These are phyloP conservation scores for Acronicta alni DNA, from an alignment of 2,888 invertebrate species.

Conservation along the genomic window DNA sequence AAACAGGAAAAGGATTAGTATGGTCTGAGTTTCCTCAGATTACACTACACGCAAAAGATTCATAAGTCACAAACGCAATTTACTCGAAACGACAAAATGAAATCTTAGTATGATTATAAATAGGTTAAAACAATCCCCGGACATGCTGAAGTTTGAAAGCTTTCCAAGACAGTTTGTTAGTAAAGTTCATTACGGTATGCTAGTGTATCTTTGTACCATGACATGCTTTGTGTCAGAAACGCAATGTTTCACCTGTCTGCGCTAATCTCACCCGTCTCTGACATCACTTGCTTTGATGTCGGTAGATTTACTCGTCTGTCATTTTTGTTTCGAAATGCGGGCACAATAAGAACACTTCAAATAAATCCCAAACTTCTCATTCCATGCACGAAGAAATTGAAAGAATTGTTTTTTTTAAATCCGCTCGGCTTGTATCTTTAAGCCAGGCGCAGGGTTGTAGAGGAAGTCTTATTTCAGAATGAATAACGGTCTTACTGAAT, in stretches of 20 bases:
- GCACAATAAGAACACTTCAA: conserved; percentile 13
- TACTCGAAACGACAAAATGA: conserved; percentile 61
- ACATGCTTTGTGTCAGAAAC: conserved; percentile 24
- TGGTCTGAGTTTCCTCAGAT: conserved; percentile 53
- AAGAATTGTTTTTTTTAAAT: conserved; percentile 19
- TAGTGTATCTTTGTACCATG: conserved; percentile 3
- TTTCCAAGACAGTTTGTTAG: conserved; percentile 31
- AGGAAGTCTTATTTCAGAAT: conserved; percentile 31
- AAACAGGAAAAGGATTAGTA: conserved; percentile 50
- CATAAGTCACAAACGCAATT: conserved; percentile 60
- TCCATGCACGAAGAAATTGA: conserved; percentile 17
- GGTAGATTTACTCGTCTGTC: conserved; percentile 20
- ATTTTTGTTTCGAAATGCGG: conserved; percentile 32
- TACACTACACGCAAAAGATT: conserved; percentile 58
- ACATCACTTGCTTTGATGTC: conserved; percentile 26
- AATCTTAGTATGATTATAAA: conserved; percentile 62
- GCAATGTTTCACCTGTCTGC: conserved; percentile 39
- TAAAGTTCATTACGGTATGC: conserved; percentile 16
- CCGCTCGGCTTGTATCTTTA: conserved; percentile 21
- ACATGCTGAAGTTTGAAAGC: conserved; percentile 13
- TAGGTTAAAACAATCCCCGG: conserved; percentile 33
- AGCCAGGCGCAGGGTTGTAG: conserved; percentile 16
- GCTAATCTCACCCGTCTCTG: conserved; percentile 36
- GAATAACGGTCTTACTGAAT: conserved; percentile 36
- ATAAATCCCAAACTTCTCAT: conserved; percentile 32